Base-by-base conservation (phyloP, 2,113 vertebrate species). In the Myxocyprinus asiaticus region DNA sequence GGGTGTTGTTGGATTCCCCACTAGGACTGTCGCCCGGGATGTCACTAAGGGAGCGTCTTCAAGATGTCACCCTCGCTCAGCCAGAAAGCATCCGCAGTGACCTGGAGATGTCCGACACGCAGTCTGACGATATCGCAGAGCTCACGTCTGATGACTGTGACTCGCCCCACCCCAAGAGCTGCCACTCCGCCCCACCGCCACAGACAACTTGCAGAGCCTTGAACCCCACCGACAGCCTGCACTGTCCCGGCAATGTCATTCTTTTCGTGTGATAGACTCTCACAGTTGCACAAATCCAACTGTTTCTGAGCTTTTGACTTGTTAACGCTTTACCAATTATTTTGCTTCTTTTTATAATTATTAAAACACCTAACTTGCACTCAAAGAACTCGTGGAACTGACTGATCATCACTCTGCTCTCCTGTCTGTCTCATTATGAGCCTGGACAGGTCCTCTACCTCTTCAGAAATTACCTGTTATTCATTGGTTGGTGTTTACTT, bases 81-180 rank as follows among this genome's bases (percentile, higher is more conserved):
- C 97, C 98, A 0, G 98, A 99, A 90, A 99, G 98, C 93, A 97
- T 99, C 89, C 95, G 96, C 81, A 99, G 98, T 7, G 98, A 99
- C 92, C 93, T 97, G 92, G 97, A 99, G 90, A 97, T 96, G 92
- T 99, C 97, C 0, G 98, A 99, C 91, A 97, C 96, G 0, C 98
- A 99, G 84, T 99, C 98, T 0, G 98, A 98, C 0, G 97, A 98
- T 56, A 95, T 99, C 82, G 96, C 96, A 0, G 98, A 99, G 91
- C 91, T 99, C 73, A 96, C 96, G 64, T 98, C 95, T 0, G 98
- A 99, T 44, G 98, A 99, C 83, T 95, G 96, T 6, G 96, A 96
- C 88, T 97, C 97, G 51, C 96, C 96, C 14, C 94, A 73, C 70
- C 92, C 91, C 0, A 90, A 91, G 33, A 89, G 84, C 82, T 89